Base-by-base conservation (phyloP, 2,797 vertebrate species). In the Echeneis naucrates region DNA sequence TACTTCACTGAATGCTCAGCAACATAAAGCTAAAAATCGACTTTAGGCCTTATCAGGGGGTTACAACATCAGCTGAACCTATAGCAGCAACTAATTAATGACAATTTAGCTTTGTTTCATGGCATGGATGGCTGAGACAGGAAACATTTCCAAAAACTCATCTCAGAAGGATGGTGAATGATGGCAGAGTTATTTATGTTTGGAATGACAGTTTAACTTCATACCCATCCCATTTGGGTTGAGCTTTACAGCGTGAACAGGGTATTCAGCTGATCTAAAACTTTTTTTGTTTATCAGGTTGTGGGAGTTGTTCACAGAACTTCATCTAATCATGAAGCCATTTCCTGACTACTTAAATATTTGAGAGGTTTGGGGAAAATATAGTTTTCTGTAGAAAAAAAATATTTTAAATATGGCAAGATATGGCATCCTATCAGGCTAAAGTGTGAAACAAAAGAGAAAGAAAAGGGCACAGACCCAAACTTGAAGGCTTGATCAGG, bases 401-500 rank as follows among this genome's bases (percentile, higher is more conserved):
- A 2, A 44, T 19, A 5, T 19, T 44, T 44, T 6, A 30, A 6
- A 30, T 30, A 30, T 30, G 30, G 30, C 30, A 30, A 30, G 30
- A 30, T 30, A 17, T 16, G 17, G 12, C 12, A 61, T 38, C n/a
- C n/a, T n/a, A n/a, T n/a, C n/a, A n/a, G n/a, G n/a, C n/a, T n/a
- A n/a, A n/a, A n/a, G n/a, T n/a, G n/a, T n/a, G n/a, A n/a, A 50
- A 23, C 12, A 16, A 37, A 21, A 51, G 2, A 71, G 16, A 64
- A 44, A 40, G 9, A 8, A 53, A 48, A n/a, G 6, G 27, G 4
- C 51, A 87, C 95, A 93, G 89, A 99, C 98, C 97, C 80, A 99
- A 90, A 88, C 98, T 99, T 0, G 98, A 99, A 47, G 98, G 98
- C 77, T 99, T 99, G 87, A 99, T 97, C 21, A 99, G 95, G 72